A percentile compares a stretch with the other conserved stretches of the same genome.
Evolutionary conservation across 37 sponge, comb jelly and placozoan species (phyloP).

Genomic region (Beroe ovata): DNA sequence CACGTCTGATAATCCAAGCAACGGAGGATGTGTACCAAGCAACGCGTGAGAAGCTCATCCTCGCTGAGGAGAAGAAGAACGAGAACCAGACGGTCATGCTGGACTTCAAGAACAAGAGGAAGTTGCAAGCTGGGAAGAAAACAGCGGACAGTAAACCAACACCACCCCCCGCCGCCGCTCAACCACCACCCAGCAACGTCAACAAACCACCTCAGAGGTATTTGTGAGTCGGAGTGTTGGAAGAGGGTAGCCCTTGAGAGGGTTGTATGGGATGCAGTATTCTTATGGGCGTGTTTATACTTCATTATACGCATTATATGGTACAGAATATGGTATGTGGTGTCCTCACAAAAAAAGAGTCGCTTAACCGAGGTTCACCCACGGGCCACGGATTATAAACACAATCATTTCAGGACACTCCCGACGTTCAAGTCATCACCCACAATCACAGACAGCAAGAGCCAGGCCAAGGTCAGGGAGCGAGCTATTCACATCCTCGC

Average conservation of each 20-base stretch:
- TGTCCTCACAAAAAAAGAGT: no score
- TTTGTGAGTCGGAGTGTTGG: no score
- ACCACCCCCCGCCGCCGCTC: no score
- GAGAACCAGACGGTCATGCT: slow-evolving; percentile 42
- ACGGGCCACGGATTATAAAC: no score
- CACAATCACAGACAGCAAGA: neutral
- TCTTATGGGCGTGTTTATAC: no score
- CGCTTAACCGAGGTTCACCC: no score
- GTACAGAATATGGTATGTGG: no score
- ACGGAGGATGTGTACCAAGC: slow-evolving; percentile 27
- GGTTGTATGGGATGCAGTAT: no score
- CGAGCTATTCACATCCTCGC: slow-evolving; percentile 25
- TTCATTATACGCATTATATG: no score
- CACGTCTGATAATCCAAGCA: slow-evolving; percentile 1
- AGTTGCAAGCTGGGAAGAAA: neutral
- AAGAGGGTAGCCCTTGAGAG: no score
- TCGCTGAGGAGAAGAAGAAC: slow-evolving; percentile 22
- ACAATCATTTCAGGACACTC: slow-evolving; percentile 10
- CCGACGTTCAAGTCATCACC: neutral
- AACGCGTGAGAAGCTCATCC: neutral
- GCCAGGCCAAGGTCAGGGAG: neutral
- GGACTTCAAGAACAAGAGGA: slow-evolving; percentile 23
- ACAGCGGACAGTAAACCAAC: neutral
- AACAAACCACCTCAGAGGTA: no score
- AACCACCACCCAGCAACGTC: no score